A percentile compares a stretch with the other conserved stretches of the same genome.
Evolutionary conservation across 2,888 invertebrate genomes (phyloP).

Genomic region (Dasypogon diadema): DNA sequence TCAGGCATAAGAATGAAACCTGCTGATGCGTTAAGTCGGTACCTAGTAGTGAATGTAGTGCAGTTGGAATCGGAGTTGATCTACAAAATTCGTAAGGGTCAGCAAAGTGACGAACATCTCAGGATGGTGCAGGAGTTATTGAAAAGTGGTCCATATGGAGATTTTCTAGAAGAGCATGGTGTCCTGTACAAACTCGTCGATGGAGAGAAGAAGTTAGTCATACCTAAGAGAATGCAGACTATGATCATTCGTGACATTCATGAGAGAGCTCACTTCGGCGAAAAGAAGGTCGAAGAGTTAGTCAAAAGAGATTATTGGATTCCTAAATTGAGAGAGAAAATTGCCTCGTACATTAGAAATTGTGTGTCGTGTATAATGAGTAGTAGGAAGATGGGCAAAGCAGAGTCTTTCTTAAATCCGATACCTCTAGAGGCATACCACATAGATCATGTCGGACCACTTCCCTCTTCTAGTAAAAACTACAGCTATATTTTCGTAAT

Average conservation of each 20-base stretch:
- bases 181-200: not conserved
- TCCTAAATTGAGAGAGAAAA: conserved; percentile 53
- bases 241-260: conserved; percentile 63
- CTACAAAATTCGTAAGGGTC: not conserved
- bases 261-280: conserved; percentile 62
- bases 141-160: not conserved
- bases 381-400: conserved; percentile 60
- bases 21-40: not conserved
- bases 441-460: conserved; percentile 63
- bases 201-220: conserved; percentile 58
- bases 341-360: conserved; percentile 32
- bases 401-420: conserved; percentile 62
- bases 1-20: not conserved
- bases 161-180: too few species aligned
- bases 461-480: conserved; percentile 60
- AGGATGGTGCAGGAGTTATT: not conserved
- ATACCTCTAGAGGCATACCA: conserved; percentile 61
- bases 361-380: conserved; percentile 56
- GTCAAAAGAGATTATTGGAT: conserved; percentile 60
- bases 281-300: conserved; percentile 59
- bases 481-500: conserved; percentile 63
- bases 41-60: not conserved
- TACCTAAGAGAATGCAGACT: conserved; percentile 62
- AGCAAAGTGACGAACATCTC: not conserved
- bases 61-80: too few species aligned